phyloP scores from a whole-genome alignment of 2,113 vertebrate species.

The Orcinus orca region DNA sequence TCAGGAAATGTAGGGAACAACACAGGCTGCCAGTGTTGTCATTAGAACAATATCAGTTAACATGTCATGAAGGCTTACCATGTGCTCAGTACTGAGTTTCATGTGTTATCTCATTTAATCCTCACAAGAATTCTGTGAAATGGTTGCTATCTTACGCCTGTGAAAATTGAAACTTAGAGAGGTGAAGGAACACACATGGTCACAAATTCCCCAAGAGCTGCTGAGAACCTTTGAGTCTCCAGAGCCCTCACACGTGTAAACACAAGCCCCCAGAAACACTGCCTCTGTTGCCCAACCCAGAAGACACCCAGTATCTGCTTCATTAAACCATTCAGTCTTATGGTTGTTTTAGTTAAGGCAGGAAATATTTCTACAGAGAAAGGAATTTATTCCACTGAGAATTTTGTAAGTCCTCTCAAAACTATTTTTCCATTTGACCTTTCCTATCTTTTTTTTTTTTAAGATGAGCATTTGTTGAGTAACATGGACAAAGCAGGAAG shows the following conservation, averaged over 20 bases:
- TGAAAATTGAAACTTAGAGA: not conserved
- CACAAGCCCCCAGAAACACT: not conserved
- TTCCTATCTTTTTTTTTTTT: not conserved
- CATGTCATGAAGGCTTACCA: rapidly evolving
- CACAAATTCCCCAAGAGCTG: not conserved
- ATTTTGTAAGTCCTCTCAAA: not conserved
- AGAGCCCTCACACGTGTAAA: not conserved
- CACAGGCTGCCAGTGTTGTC: not conserved
- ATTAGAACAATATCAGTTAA: not conserved
- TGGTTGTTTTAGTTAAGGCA: not conserved
- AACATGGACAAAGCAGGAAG: not conserved
- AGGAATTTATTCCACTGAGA: not conserved
- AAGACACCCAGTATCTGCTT: not conserved
- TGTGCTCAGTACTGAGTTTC: not conserved
- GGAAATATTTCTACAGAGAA: not conserved
- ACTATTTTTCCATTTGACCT: not conserved
- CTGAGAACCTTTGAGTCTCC: not conserved
- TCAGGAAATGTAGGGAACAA: not conserved
- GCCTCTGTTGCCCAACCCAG: not conserved
- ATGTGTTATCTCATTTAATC: not conserved
- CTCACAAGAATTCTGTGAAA: not conserved
- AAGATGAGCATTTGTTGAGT: not conserved
- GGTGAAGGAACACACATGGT: not conserved
- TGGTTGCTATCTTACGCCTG: not conserved
- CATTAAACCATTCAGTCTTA: not conserved